Percentiles rank a stretch among this genome's conserved stretches.
phyloP scores from a whole-genome alignment of 2,888 invertebrate species.

The Trypoxylon attenuatum region DNA sequence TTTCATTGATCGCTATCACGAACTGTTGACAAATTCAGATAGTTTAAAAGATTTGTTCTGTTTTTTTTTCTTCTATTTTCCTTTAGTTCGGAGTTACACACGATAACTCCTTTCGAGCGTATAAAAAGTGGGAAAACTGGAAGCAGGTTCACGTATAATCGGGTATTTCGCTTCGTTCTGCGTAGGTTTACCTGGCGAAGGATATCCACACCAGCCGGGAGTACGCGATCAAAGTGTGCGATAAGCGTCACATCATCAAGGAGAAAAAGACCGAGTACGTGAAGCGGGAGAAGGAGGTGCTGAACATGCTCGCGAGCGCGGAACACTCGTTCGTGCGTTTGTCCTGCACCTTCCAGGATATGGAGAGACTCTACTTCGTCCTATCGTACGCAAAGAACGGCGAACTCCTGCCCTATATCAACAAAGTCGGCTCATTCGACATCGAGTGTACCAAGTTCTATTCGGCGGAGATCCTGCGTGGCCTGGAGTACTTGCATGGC shows the following conservation, averaged over 20 bases:
- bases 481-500: slow-evolving; percentile 92
- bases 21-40: slow-evolving; percentile 13
- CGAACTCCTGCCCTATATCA: slow-evolving; percentile 93
- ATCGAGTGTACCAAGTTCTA: slow-evolving; percentile 94
- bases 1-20: no score
- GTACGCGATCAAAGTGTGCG: slow-evolving; percentile 99
- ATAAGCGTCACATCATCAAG: slow-evolving; percentile 93
- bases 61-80: no score
- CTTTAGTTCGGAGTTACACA: no score
- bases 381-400: slow-evolving; percentile 96
- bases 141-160: no score
- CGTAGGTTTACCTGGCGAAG: slow-evolving; percentile 90
- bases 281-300: slow-evolving; percentile 94
- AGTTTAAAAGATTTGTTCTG: slow-evolving; percentile 6
- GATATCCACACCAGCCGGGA: slow-evolving; percentile 92
- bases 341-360: slow-evolving; percentile 97
- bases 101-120: no score
- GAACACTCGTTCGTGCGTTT: slow-evolving; percentile 94
- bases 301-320: slow-evolving; percentile 88
- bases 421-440: slow-evolving; percentile 92
- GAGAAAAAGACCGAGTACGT: slow-evolving; percentile 96
- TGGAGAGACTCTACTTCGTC: slow-evolving; percentile 94
- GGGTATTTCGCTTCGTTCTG: no score
- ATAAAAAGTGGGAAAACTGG: no score
- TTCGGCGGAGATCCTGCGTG: slow-evolving; percentile 93